Conservation (phyloP, 2,797 vertebrate species). For the Periophthalmus magnuspinnatus region DNA sequence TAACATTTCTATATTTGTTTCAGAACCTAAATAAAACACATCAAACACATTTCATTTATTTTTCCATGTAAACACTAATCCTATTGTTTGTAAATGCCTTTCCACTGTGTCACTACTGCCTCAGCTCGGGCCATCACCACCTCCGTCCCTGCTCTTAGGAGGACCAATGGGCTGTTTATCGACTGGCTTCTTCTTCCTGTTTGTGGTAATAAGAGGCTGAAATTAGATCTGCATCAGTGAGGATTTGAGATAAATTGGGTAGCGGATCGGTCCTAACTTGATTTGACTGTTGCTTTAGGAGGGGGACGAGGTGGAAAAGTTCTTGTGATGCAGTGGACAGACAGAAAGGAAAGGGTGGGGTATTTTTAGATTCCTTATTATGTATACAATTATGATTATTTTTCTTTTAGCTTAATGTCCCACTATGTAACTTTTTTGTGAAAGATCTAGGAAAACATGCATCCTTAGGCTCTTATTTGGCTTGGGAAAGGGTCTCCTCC, state of each 20-base stretch:
- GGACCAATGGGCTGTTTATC: conserved; percentile 68
- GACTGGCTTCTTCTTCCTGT: conserved; percentile 71
- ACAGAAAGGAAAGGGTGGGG: conserved; percentile 19
- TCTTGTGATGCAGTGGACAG: conserved; percentile 36
- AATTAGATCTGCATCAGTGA: conserved; percentile 75
- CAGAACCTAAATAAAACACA: neutral
- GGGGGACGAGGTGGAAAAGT: conserved; percentile 30
- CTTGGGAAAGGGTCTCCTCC: no score
- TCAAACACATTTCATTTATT: neutral
- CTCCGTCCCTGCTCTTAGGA: conserved; percentile 37
- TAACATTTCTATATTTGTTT: neutral
- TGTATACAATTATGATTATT: neutral
- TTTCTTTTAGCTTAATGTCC: no score
- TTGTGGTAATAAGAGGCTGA: conserved; percentile 74
- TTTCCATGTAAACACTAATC: neutral
- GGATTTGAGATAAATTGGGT: conserved; percentile 74
- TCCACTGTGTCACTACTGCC: conserved; percentile 50
- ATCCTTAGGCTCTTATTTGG: no score
- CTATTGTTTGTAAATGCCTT: conserved; percentile 31
- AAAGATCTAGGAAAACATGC: no score
- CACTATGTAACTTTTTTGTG: no score
- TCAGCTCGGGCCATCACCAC: conserved; percentile 25
- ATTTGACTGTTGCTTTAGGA: conserved; percentile 54
- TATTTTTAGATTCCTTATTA: neutral
- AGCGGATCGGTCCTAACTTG: conserved; percentile 68